Evolutionary conservation across 2,888 invertebrate genomes (phyloP), one percentile per base, ranked within the genome.

Genomic region (Acanthosepion pharaonis): DNA sequence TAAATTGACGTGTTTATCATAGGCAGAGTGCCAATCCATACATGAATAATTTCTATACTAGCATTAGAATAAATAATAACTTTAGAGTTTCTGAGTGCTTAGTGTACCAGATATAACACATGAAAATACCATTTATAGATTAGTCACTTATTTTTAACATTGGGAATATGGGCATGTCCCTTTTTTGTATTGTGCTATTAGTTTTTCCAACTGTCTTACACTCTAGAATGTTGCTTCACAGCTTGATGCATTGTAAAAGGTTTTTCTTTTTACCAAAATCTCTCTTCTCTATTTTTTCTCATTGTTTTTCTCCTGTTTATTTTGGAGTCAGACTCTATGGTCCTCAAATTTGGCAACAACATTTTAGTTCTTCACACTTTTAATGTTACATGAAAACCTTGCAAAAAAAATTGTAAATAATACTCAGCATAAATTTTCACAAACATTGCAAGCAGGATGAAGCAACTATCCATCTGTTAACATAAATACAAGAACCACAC

Each of bases 311-410:
- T 28, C 6, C 11, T n/a, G n/a, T 78, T 78, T n/a, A 28, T 78
- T 92, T 33, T 18, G 18, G 6, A n/a, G 92, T 51, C 92, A 51
- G 48, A 48, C 28, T 48, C 78, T 78, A 59, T 20, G 1, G 23
- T 59, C 23, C 59, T 78, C n/a, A 78, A n/a, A 78, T n/a, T 78
- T 78, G 78, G 78, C 78, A 78, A 78, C 78, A 78, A 78, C n/a
- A 78, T 78, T 9, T 42, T 33, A 78, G 11, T n/a, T 78, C 78
- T 78, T 78, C 42, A n/a, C 92, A 92, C 51, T 48, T 53, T 92
- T 42, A n/a, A 20, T 42, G 92, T 51, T 18, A 28, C 15, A n/a
- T n/a, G 28, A n/a, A 53, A 92, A 51, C 18, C n/a, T n/a, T 78
- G 4, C 5, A 20, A 59, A 59, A n/a, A 59, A 59, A 23, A 59